These are phyloP conservation scores for Phrynocephalus forsythii DNA, from an alignment of 2,797 vertebrate species.

Conservation along the genomic window DNA sequence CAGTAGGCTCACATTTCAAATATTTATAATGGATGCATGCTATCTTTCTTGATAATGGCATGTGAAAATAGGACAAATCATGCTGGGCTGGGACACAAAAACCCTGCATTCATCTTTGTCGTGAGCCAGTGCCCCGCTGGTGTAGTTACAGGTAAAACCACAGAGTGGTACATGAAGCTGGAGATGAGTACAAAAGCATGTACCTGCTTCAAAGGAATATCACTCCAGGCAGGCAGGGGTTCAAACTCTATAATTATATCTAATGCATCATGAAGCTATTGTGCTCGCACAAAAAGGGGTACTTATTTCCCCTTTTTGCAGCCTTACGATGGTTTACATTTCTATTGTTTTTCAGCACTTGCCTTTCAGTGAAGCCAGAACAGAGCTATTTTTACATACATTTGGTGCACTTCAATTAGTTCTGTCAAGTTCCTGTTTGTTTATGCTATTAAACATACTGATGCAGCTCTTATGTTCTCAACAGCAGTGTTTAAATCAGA, in stretches of 20 bases:
- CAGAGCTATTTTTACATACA: conserved; percentile 9
- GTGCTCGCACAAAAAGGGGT: not conserved
- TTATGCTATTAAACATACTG: not conserved
- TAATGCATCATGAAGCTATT: not conserved
- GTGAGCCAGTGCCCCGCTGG: conserved; percentile 18
- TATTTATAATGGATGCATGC: conserved; percentile 61
- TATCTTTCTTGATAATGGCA: conserved; percentile 34
- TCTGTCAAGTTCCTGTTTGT: conserved; percentile 4
- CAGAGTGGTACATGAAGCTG: conserved; percentile 38
- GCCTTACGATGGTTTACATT: not conserved
- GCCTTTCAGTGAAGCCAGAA: not conserved
- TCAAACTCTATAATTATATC: not conserved
- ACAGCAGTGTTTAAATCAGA: not conserved
- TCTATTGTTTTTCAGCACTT: conserved; percentile 7
- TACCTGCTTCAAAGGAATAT: conserved; percentile 8
- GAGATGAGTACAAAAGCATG: conserved; percentile 19
- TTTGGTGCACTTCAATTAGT: conserved; percentile 10
- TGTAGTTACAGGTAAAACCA: conserved; percentile 62
- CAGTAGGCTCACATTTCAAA: conserved; percentile 44
- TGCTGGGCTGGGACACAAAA: conserved; percentile 40
- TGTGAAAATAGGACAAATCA: conserved; percentile 36
- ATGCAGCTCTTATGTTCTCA: not conserved
- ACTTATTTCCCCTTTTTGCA: conserved; percentile 14
- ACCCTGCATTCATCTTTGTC: conserved; percentile 56
- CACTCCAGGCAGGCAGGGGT: not conserved